Percentiles rank a stretch among this genome's conserved stretches.
Conservation (phyloP, 2,797 vertebrate genomes). For the Remorina albescens region DNA sequence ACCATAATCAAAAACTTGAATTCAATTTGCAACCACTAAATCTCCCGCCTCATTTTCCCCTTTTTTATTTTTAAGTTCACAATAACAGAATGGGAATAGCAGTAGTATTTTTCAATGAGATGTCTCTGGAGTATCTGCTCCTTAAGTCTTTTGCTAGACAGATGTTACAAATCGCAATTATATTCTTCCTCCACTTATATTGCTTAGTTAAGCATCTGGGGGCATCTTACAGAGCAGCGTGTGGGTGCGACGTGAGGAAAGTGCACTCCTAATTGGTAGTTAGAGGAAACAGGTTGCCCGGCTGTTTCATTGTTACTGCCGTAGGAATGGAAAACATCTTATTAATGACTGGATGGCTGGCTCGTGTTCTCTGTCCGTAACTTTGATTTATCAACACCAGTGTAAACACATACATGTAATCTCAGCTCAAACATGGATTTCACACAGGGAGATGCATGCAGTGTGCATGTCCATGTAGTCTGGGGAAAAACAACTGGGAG, state of each 20-base stretch:
- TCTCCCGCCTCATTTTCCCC: not conserved
- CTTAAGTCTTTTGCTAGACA: constrained; percentile 43
- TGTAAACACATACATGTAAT: not conserved
- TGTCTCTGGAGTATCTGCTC: constrained; percentile 22
- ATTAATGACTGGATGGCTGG: constrained; percentile 19
- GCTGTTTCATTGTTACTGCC: constrained; percentile 25
- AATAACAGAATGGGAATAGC: not conserved
- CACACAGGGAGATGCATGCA: not conserved
- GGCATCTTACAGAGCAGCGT: constrained; percentile 30
- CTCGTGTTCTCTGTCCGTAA: not conserved
- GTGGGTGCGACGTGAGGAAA: constrained; percentile 38
- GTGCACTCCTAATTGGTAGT: constrained; percentile 57
- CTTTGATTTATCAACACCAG: constrained; percentile 30
- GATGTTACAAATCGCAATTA: constrained; percentile 40
- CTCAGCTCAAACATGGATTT: not conserved
- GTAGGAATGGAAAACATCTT: constrained; percentile 35
- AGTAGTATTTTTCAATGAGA: not conserved
- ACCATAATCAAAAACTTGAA: not conserved
- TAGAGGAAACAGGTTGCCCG: constrained; percentile 37
- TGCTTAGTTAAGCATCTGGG: constrained; percentile 41
- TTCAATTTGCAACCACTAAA: not conserved
- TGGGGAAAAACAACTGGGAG: not conserved
- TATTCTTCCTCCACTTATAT: constrained; percentile 24
- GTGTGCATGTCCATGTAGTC: constrained; percentile 1
- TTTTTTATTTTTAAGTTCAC: not conserved